These are phyloP conservation scores for Molossus alvarezi DNA, from an alignment of 2,797 vertebrate genomes.

Conservation along the genomic window DNA sequence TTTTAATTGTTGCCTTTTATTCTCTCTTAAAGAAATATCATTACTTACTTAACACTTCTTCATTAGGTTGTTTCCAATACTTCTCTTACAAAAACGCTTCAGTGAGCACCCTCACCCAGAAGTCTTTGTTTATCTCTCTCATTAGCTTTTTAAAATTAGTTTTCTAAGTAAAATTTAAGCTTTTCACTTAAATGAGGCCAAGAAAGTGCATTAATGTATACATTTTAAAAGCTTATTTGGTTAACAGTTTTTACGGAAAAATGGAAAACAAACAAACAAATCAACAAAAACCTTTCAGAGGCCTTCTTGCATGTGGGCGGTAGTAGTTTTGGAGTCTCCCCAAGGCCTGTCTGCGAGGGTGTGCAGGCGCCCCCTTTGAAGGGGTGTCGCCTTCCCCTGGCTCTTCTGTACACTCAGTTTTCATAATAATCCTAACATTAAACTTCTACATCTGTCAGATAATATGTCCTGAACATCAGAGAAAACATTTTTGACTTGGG, in stretches of 20 bases:
- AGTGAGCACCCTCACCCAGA: background rate
- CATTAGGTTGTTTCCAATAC: background rate
- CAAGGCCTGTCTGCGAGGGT: too few relatives aligned
- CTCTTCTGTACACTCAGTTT: background rate
- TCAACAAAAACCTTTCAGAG: background rate
- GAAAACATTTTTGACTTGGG: slow-evolving; percentile 20
- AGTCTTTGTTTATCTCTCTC: background rate
- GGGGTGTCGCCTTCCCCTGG: background rate
- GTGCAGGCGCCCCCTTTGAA: background rate
- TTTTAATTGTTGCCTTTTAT: slow-evolving; percentile 23
- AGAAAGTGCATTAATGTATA: background rate
- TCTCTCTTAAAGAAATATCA: background rate
- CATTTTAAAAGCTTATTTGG: background rate
- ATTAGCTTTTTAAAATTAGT: background rate
- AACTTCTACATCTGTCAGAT: background rate
- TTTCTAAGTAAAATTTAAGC: slow-evolving; percentile 23
- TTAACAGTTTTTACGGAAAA: slow-evolving; percentile 29
- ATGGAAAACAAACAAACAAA: background rate
- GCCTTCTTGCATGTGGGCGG: background rate
- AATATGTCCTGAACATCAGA: background rate
- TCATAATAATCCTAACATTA: slow-evolving; percentile 2
- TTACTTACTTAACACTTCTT: background rate
- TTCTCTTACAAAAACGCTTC: slow-evolving; percentile 38
- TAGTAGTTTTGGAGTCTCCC: background rate
- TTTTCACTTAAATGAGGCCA: background rate